Base-by-base conservation (phyloP, 2,113 vertebrate genomes). In the Stegastes partitus region DNA sequence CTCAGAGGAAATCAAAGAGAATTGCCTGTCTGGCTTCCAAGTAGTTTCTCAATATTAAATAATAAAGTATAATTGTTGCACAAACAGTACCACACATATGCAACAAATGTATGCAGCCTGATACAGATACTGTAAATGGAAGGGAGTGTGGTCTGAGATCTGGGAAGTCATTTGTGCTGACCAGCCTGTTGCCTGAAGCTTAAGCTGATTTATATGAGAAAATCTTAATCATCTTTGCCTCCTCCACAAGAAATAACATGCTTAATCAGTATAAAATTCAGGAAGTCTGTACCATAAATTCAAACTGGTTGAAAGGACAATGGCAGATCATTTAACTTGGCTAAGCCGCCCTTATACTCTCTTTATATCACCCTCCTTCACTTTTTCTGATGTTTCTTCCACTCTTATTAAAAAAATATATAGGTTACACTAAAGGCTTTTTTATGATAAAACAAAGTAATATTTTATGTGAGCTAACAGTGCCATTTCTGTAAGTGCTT, bases 271-370 rank as follows among this genome's bases (percentile, higher is more conserved):
- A 19, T 59, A 54, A 75, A 71, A 74, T 74, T 2, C 54, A 64
- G 62, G 22, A 79, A 82, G 53, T 64, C 53, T n/a, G 58, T 37
- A 5, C 64, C 69, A 54, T 68, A 34, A 77, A 81, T 74, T 74
- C 28, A 26, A 58, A 66, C 15, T 37, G 68, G 44, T 55, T 56
- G 62, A 56, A 45, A 1, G 4, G 31, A 65, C 57, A 44, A 50
- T 68, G 57, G 58, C 51, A 16, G 37, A 45, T 44, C 51, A 72
- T 62, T 68, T 77, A 18, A 68, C 22, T 72, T 74, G 58, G 14
- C 54, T 11, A 11, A 7, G 11, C 57, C 22, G 19, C 45, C 39
- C 45, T 70, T 26, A 22, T 59, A 2, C 53, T 74, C 15, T 44
- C 42, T 22, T 8, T 25, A 21, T 49, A 14, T 65, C 2, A 44